phyloP scores from a whole-genome alignment of 64 coral and sea anemone species.

The Montipora cactus region DNA sequence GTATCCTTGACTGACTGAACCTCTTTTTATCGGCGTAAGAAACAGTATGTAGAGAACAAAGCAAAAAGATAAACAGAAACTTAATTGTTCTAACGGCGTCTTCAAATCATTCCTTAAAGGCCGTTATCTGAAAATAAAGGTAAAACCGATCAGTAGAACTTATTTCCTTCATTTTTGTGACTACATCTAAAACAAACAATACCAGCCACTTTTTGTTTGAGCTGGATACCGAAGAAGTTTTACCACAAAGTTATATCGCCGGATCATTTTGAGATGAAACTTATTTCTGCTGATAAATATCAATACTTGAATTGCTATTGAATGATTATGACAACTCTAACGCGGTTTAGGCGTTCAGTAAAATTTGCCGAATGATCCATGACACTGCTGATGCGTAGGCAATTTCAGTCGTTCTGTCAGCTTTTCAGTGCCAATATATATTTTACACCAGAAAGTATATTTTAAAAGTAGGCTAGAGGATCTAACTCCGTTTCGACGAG shows the following conservation, averaged over 20 bases:
- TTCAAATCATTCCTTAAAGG: no score
- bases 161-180: background rate
- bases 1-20: background rate
- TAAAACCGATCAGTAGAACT: no score
- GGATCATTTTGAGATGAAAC: background rate
- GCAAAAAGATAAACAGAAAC: background rate
- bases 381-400: background rate
- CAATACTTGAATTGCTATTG: no score
- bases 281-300: no score
- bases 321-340: no score
- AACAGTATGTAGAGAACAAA: background rate
- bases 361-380: background rate
- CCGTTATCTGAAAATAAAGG: no score
- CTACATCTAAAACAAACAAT: background rate
- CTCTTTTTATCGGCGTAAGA: background rate
- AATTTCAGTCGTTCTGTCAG: background rate
- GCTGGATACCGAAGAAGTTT: background rate
- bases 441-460: no score
- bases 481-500: no score
- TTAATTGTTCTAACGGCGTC: no score
- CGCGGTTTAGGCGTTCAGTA: no score
- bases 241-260: background rate
- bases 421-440: background rate
- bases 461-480: no score
- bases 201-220: constrained; percentile 24